Evolutionary conservation across 2,113 vertebrate genomes (phyloP), one percentile per base, ranked within the genome.

Genomic region (Emydura subglobosa): DNA sequence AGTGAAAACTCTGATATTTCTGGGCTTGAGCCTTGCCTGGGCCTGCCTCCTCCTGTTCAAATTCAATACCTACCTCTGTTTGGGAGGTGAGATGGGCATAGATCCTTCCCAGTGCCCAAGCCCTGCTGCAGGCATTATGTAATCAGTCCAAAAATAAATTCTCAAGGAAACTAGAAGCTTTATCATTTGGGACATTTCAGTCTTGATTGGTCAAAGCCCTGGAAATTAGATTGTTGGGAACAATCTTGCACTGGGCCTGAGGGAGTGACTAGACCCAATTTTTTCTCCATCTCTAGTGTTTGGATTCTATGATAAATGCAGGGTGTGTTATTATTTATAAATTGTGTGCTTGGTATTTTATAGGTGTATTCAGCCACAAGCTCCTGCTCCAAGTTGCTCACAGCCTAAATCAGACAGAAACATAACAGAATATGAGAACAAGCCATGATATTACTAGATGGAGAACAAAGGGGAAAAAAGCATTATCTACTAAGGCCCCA

Each of bases 1-100:
- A 85, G 91, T 94, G 92, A 87, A 86, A 91, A 88, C 54, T 44
- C 49, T 94, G 68, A 83, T 94, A 72, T 51, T 93, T 93, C 79
- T 86, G 78, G 88, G 94, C 86, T 80, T 50, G 80, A 88, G 65
- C 79, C 93, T 93, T 96, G 89, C 86, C 87, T 83, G 61, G 83
- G 76, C 92, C 92, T 72, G 68, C 92, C 93, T 61, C 91, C 74
- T 91, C 82, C 68, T 90, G 13, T 94, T 91, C 90, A 49, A 61
- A 68, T 50, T 92, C 86, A 90, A 2, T 94, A 90, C 89, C 96
- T 94, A 91, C 91, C 88, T 86, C 9, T 16, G 89, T 53, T 81
- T 91, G 83, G 39, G n/a, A 96, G 82, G 34, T 53, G 39, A n/a
- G 85, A 87, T 47, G 74, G 78, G 72, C 90, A 25, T 50, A 27